A percentile compares a stretch with the other conserved stretches of the same genome.
Conservation (phyloP, 2,888 invertebrate genomes). For the Omphaloscelis lunosa region DNA sequence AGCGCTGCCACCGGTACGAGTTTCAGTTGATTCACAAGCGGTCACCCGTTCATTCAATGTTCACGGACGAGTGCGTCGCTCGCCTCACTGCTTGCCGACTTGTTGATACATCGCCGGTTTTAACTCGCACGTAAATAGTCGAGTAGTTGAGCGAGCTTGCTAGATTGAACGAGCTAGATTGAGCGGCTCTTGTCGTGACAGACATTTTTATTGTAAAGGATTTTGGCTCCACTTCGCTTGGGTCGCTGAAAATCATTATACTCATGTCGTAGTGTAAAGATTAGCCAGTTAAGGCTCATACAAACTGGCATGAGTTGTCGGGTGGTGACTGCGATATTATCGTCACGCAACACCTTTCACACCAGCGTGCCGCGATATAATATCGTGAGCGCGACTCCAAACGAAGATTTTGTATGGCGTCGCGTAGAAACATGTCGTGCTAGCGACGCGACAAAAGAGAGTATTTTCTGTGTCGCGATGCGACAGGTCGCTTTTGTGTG, state of each 20-base stretch:
- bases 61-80: slow-evolving; percentile 58
- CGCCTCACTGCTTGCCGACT: slow-evolving; percentile 69
- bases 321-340: no score
- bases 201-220: slow-evolving; percentile 9
- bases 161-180: slow-evolving; percentile 27
- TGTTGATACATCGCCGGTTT: slow-evolving; percentile 69
- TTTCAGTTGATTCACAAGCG: slow-evolving; percentile 65
- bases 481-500: no score
- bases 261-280: neutral
- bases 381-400: no score
- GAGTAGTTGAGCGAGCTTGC: slow-evolving; percentile 20
- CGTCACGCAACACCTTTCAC: no score
- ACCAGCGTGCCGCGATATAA: no score
- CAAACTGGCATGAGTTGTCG: no score
- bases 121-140: slow-evolving; percentile 49
- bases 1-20: slow-evolving; percentile 25
- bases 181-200: slow-evolving; percentile 1
- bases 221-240: neutral
- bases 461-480: no score
- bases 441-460: no score
- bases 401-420: no score
- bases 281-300: neutral
- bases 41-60: slow-evolving; percentile 60
- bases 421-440: no score
- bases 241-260: neutral